Evolutionary conservation across 1,140 invertebrate species (phyloP), one percentile per base, ranked within the genome.

Genomic region (Euglossa dilemma): DNA sequence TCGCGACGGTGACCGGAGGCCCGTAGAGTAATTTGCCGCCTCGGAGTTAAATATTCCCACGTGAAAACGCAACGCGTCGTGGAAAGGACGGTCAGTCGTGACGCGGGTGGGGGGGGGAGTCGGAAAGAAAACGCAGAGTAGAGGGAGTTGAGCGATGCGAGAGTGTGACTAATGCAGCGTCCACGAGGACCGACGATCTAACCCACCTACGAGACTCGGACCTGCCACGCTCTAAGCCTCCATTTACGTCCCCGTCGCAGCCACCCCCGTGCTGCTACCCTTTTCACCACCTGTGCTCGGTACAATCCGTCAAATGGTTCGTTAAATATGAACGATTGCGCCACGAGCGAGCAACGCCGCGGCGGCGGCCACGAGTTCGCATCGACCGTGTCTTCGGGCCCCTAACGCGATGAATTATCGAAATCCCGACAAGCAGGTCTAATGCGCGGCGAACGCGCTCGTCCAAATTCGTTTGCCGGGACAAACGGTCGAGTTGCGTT

Each of bases 161-260:
- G 84, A 90, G 85, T 87, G 89, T 90, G 90, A 91, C 90, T 91
- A 90, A 91, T 91, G 90, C 80, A 88, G 76, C 79, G 78, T 89
- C 90, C 85, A 79, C 57, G 56, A 87, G 87, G 86, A 86, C 71
- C 73, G 4, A 43, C 67, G 54, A 84, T 72, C 76, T 83, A 69
- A 66, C 67, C 67, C 70, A 71, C 56, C 71, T 45, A 47, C 78
- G 59, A 59, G 80, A 64, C 73, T 77, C 67, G 63, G 64, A 69
- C 61, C 69, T 69, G 54, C 71, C 36, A 67, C 72, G 56, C 50
- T 74, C 69, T 70, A 52, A 52, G 73, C 66, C 76, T 72, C 63
- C 80, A 61, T 28, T 75, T 66, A 23, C 71, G 73, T 63, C 70
- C 76, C 73, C 74, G 61, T 59, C 56, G 18, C n/a, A n/a, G n/a